A percentile compares a stretch with the other conserved stretches of the same genome.
phyloP scores from a whole-genome alignment of 2,888 invertebrate genomes.

The Fragum fragum region DNA sequence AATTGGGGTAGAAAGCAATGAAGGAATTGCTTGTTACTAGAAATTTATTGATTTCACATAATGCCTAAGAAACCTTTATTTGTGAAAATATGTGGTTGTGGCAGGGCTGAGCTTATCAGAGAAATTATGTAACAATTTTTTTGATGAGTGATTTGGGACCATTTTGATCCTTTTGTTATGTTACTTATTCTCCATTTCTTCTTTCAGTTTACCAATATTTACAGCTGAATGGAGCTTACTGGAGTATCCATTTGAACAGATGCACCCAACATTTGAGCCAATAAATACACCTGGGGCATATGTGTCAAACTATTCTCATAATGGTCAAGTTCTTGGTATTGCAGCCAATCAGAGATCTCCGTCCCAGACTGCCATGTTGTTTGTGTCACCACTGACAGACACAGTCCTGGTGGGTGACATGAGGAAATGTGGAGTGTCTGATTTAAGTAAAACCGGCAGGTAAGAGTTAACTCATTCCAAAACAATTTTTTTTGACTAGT shows the following conservation, averaged over 20 bases:
- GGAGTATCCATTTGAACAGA: conserved; percentile 75
- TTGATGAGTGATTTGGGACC: no score
- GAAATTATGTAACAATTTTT: neutral
- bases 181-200: neutral
- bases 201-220: conserved; percentile 70
- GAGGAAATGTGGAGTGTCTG: conserved; percentile 77
- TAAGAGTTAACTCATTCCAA: no score
- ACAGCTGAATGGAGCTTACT: conserved; percentile 78
- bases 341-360: conserved; percentile 84
- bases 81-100: no score
- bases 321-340: conserved; percentile 83
- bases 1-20: no score
- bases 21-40: no score
- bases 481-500: no score
- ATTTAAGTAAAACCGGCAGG: conserved; percentile 74
- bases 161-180: no score
- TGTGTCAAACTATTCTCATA: conserved; percentile 76
- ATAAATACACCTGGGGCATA: conserved; percentile 78
- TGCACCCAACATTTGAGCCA: conserved; percentile 75
- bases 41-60: no score
- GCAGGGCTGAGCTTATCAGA: no score
- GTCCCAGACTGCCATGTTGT: conserved; percentile 79
- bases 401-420: conserved; percentile 80
- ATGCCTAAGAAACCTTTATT: no score
- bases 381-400: conserved; percentile 82